Base-by-base conservation (phyloP, 2,797 vertebrate genomes). In the Denticeps clupeoides region DNA sequence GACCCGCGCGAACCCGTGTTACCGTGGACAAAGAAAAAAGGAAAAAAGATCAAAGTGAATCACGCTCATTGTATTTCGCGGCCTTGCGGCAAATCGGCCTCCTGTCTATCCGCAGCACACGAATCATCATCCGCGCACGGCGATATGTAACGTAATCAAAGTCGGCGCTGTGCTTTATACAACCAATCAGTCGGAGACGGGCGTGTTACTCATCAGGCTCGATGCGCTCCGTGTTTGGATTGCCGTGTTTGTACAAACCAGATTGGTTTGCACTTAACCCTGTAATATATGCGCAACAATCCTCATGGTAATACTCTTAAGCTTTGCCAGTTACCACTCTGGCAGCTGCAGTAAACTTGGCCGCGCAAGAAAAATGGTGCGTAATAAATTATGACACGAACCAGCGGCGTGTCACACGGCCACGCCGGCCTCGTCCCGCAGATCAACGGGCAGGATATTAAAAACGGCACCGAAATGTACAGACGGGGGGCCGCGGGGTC, bases 201-300 rank as follows among this genome's bases (percentile, higher is more conserved):
- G 73, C 70, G 72, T 81, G 73, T 77, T 80, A 78, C 70, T 79
- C 81, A 83, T 86, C 78, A 81, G 76, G 74, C 71, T 78, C 66
- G 67, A 54, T 73, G 65, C 69, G 57, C 68, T 60, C 46, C 59
- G 45, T 84, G 81, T 84, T 84, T 84, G 73, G 78, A 82, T 82
- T 83, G 68, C 73, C 69, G 67, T 84, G 82, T 86, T 86, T 84
- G 77, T 75, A 82, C 80, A 83, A 80, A 78, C 69, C 75, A 80
- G 81, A 83, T 80, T 81, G 83, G 76, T 84, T 86, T 82, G 81
- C 81, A 82, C 81, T 82, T 86, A 84, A 83, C 83, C 81, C 80
- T 82, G 81, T 80, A 83, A 84, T 84, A 71, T 82, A 84, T 82
- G 81, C 81, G 80, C 73, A 82, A 79, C 79, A 72, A 73, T 75